Base-by-base conservation (phyloP, 2,888 invertebrate genomes). In the Vesta saturnalis region DNA sequence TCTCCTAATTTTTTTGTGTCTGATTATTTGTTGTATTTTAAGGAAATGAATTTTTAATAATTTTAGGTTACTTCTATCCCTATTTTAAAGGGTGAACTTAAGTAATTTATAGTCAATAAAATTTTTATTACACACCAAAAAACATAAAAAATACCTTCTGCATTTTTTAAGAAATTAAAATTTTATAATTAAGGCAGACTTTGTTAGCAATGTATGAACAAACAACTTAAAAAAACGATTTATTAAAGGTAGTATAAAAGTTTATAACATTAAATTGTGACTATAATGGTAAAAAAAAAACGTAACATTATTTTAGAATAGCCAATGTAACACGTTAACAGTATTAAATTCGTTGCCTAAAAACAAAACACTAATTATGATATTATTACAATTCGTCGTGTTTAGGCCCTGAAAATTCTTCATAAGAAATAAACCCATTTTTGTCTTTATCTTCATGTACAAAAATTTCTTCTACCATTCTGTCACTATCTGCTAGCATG, bases 371-470 rank as follows among this genome's bases (percentile, higher is more conserved):
- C n/a, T n/a, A n/a, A 54, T 54, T 16, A 22, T 12, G 5, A 35
- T 57, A 23, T 46, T 59, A 52, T 79, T 92, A 97, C 83, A 98
- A 91, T 85, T 97, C 97, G 83, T 98, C 98, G 84, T 97, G 97
- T 83, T 98, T 97, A 15, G 97, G 97, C 1, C 97, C 97, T 21
- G 95, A 96, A 87, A 98, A 98, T 85, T 98, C 97, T 58, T 94
- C 94, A 85, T 95, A 95, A 72, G 97, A 96, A 78, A 98, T 97
- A 85, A 91, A 95, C 69, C 97, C 97, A 81, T 98, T 97, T 84
- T 95, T 95, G 85, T 98, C 96, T 84, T 94, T 95, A 83, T 98
- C 97, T 84, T 98, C 97, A 82, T 97, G 96, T 82, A 95, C 94
- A 90, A 98, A 97, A 81, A 98, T 97, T 84, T 97, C 97, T 80